A percentile compares a stretch with the other conserved stretches of the same genome.
phyloP scores from a whole-genome alignment of 1,140 invertebrate species.

The Drosophila mayri region DNA sequence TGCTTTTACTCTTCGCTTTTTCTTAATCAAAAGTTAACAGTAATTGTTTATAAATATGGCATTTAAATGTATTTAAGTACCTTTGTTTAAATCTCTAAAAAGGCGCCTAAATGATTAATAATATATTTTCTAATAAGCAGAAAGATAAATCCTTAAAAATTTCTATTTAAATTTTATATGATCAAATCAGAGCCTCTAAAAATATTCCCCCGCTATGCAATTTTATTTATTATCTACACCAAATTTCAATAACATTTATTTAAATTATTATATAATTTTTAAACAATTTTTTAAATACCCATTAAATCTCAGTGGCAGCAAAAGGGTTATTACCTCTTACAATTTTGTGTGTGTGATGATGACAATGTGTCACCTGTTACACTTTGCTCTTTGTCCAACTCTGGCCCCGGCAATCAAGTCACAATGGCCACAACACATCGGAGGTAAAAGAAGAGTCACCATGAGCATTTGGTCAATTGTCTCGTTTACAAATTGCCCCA shows the following conservation, averaged over 20 bases:
- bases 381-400: constrained; percentile 18
- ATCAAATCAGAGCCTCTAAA: too few relatives aligned
- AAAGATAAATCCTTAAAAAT: not conserved
- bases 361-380: constrained; percentile 33
- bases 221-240: not conserved
- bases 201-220: not conserved
- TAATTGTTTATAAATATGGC: not conserved
- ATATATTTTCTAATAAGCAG: not conserved
- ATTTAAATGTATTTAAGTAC: not conserved
- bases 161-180: not conserved
- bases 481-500: constrained; percentile 75
- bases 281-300: not conserved
- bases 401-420: constrained; percentile 52
- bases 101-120: accelerated
- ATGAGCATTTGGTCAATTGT: constrained; percentile 74
- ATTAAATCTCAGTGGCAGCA: constrained; percentile 1
- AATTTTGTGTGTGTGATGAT: constrained; percentile 16
- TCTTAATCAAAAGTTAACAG: not conserved
- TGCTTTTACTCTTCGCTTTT: not conserved
- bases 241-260: too few relatives aligned
- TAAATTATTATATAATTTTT: not conserved
- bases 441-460: constrained; percentile 12
- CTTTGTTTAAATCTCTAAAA: not conserved
- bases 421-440: constrained; percentile 27
- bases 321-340: not conserved